Base-by-base conservation (phyloP, 2,113 vertebrate genomes). In the Onychorhynchus coronatus region DNA sequence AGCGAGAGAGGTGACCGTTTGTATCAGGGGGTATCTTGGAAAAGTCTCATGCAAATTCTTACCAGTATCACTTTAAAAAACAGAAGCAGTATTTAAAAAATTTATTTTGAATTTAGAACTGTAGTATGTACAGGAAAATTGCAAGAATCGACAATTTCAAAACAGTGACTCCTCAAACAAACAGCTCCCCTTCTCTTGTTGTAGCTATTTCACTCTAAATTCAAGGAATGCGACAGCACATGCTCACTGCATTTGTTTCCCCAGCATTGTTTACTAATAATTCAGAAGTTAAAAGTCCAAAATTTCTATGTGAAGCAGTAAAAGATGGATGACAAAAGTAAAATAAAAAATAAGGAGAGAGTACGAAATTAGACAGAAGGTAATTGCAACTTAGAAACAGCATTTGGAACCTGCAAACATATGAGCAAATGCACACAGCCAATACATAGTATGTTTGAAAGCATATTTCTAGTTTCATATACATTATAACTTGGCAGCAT, bases 71-170 rank as follows among this genome's bases (percentile, higher is more conserved):
- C 31, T 74, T 70, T 2, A 27, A 65, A 83, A 62, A 76, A 55
- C 8, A 74, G 22, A 87, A 66, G 31, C 1, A 44, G 6, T 10
- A 59, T n/a, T 81, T 17, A 30, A 35, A 73, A 61, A 5, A 13
- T n/a, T 72, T 78, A 37, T 59, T 88, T 46, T 71, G 27, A 70
- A 84, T 74, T 85, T 50, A 47, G 21, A 80, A 77, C 19, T 42
- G 15, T 33, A 70, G 10, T n/a, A 85, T 0, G 0, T 30, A 56
- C 2, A 6, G 24, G 24, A 83, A 80, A 94, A 73, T 0, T 39
- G 42, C 39, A 70, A n/a, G 68, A n/a, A 68, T 35, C 52, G 22
- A 80, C 21, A 72, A 65, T 46, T 79, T 80, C 31, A 41, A 61
- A 87, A 58, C n/a, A 68, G 56, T 9, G 15, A 31, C 12, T 31